A percentile compares a stretch with the other conserved stretches of the same genome.
Evolutionary conservation across 2,888 invertebrate species (phyloP).

Genomic region (Hipparchia semele): DNA sequence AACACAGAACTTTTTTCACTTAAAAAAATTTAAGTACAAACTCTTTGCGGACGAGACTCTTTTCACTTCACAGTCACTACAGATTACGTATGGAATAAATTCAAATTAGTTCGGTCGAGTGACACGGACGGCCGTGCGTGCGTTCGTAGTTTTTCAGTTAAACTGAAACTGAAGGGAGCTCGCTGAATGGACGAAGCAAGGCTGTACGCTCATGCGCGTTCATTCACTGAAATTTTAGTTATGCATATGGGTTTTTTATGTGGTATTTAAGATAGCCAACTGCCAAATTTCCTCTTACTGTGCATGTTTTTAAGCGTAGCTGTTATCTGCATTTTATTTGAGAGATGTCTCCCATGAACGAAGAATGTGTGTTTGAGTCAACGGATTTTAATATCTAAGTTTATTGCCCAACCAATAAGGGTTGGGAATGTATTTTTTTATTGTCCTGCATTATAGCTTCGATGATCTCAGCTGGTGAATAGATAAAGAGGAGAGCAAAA

Average conservation of each 20-base stretch:
- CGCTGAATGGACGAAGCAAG: conserved; percentile 61
- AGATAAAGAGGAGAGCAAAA: too few relatives aligned
- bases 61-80: conserved; percentile 34
- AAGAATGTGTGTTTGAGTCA: background rate
- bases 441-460: too few relatives aligned
- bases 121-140: conserved; percentile 65
- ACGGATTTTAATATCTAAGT: background rate
- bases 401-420: too few relatives aligned
- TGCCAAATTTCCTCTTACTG: background rate
- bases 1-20: conserved; percentile 29
- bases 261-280: background rate
- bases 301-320: too few relatives aligned
- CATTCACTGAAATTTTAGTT: conserved; percentile 36
- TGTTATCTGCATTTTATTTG: background rate
- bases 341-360: background rate
- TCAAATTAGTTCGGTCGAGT: conserved; percentile 44
- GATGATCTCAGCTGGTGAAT: too few relatives aligned
- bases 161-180: conserved; percentile 64
- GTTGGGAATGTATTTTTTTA: too few relatives aligned
- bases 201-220: conserved; percentile 62
- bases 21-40: conserved; percentile 17
- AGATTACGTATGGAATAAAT: conserved; percentile 44
- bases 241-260: conserved; percentile 13
- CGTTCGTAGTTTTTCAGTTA: conserved; percentile 65
- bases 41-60: background rate